phyloP scores from a whole-genome alignment of 2,888 invertebrate genomes.

The Dryobotodes eremita region DNA sequence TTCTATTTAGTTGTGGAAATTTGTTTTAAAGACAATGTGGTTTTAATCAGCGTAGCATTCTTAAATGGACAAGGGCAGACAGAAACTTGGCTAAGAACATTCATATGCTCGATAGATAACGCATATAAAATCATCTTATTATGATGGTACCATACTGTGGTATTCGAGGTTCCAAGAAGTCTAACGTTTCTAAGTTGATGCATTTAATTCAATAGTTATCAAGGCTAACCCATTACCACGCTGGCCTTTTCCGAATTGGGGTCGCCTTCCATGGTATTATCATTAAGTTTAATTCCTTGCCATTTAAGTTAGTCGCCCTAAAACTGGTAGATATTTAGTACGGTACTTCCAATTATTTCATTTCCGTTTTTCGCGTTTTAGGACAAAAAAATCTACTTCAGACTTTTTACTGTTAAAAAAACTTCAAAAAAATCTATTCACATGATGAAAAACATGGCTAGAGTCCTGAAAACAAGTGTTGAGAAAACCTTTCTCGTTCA shows the following conservation, averaged over 20 bases:
- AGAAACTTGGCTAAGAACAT: too few species aligned
- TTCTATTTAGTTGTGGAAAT: neutral
- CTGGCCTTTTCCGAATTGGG: constrained; percentile 29
- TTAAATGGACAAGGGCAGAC: neutral
- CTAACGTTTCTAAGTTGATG: neutral
- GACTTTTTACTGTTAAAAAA: neutral
- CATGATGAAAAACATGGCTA: constrained; percentile 89
- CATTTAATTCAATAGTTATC: constrained; percentile 29
- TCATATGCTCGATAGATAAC: neutral
- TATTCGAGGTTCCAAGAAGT: neutral
- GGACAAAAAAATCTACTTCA: too few species aligned
- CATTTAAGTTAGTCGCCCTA: constrained; percentile 18
- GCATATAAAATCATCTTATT: neutral
- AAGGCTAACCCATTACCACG: constrained; percentile 1
- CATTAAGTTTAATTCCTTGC: neutral
- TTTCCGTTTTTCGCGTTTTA: too few species aligned
- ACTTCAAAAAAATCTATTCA: constrained; percentile 8
- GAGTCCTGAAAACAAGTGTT: constrained; percentile 87
- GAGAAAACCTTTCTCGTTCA: constrained; percentile 88
- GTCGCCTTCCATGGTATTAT: neutral
- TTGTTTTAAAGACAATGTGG: constrained; percentile 4
- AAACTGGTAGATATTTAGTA: neutral
- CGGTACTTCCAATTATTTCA: neutral
- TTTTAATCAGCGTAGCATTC: neutral
- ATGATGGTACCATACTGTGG: too few species aligned